Evolutionary conservation across 2,888 invertebrate genomes (phyloP).

Genomic region (Cerastoderma edule): DNA sequence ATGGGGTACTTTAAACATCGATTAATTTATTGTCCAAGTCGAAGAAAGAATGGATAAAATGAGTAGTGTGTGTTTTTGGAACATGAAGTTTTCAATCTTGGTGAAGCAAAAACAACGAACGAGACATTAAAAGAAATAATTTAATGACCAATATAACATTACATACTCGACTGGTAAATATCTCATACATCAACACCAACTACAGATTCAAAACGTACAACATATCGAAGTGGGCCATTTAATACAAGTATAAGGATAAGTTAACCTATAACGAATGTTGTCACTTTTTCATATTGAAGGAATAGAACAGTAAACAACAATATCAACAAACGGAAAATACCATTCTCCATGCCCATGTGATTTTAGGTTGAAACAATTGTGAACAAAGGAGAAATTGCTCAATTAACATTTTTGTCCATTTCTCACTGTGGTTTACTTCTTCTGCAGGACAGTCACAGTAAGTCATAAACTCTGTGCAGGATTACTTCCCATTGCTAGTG

Average conservation of each 20-base stretch:
- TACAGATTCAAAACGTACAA: constrained; percentile 16
- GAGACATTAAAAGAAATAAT: constrained; percentile 43
- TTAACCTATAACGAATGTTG: background rate
- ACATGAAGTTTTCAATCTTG: too few species aligned
- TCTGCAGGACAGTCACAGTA: too few species aligned
- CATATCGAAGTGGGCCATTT: constrained; percentile 1
- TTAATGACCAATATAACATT: constrained; percentile 56
- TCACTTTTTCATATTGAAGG: background rate
- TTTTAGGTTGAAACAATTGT: background rate
- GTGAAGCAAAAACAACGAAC: background rate
- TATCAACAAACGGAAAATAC: too few species aligned
- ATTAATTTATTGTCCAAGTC: too few species aligned
- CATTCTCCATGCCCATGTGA: too few species aligned
- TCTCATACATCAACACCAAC: constrained; percentile 7
- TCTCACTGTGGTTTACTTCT: background rate
- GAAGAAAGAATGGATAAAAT: too few species aligned
- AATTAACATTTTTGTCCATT: background rate
- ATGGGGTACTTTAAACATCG: too few species aligned
- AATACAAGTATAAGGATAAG: background rate
- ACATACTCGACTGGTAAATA: constrained; percentile 56
- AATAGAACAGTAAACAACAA: too few species aligned
- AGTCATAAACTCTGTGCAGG: too few species aligned
- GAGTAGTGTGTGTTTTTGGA: too few species aligned
- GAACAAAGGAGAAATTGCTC: constrained; percentile 4
- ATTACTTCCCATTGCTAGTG: too few species aligned